These are phyloP conservation scores for Syrrhaptes paradoxus DNA, from an alignment of 2,113 vertebrate species.

Conservation along the genomic window DNA sequence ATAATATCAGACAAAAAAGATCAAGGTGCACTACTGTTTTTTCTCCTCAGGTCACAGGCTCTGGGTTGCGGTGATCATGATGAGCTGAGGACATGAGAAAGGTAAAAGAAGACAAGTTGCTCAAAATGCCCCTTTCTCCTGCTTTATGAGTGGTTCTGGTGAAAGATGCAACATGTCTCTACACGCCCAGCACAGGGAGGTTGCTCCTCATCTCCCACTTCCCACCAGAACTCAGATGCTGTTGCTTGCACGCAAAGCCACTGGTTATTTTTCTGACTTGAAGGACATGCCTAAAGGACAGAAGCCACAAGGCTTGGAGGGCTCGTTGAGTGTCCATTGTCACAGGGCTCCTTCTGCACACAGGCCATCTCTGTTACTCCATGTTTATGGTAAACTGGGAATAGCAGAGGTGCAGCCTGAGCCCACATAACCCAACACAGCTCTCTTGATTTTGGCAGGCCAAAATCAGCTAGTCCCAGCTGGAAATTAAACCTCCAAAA, in stretches of 20 bases:
- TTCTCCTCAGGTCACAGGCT: not conserved
- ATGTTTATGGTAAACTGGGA: not conserved
- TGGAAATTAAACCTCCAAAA: not conserved
- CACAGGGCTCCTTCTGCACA: not conserved
- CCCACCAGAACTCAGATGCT: not conserved
- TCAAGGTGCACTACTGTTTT: not conserved
- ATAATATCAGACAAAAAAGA: not conserved
- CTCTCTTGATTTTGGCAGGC: not conserved
- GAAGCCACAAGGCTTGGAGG: not conserved
- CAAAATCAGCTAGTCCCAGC: not conserved
- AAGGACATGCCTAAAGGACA: not conserved
- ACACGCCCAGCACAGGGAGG: rapidly evolving
- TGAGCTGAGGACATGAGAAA: not conserved
- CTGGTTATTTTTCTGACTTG: not conserved
- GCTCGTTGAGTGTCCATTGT: rapidly evolving
- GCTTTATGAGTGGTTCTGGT: not conserved
- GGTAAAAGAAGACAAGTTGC: not conserved
- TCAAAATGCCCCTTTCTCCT: not conserved
- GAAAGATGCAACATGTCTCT: not conserved
- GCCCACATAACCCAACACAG: rapidly evolving
- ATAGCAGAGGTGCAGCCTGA: rapidly evolving
- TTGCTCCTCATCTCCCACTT: not conserved
- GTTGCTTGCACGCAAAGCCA: not conserved
- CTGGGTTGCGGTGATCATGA: not conserved
- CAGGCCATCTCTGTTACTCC: not conserved